These are phyloP conservation scores for Zingel zingel DNA, from an alignment of 2,113 vertebrate genomes.

Conservation along the genomic window DNA sequence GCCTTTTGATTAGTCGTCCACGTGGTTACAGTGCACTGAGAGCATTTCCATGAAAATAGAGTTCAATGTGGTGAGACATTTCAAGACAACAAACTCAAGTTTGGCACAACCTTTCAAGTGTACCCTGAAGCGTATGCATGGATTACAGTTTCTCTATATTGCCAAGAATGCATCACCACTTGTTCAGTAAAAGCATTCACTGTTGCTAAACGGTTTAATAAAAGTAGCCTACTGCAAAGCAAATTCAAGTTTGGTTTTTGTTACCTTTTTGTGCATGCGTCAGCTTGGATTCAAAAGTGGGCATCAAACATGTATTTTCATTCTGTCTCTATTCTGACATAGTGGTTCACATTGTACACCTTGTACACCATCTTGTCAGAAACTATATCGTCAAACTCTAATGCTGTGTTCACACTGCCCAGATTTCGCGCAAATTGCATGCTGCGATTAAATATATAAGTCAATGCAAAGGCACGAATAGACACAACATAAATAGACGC, in stretches of 20 bases:
- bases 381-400: no score
- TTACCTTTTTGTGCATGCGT: background rate
- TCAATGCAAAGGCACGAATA: no score
- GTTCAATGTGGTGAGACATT: constrained; percentile 16
- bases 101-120: background rate
- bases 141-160: constrained; percentile 12
- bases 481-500: no score
- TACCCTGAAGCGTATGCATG: background rate
- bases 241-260: background rate
- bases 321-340: no score
- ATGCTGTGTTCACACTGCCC: no score
- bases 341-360: no score
- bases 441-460: no score
- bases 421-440: no score
- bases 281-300: background rate
- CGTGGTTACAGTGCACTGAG: background rate
- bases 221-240: background rate
- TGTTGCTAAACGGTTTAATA: background rate
- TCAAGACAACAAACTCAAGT: constrained; percentile 15
- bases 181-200: background rate
- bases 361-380: no score
- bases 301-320: background rate
- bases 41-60: constrained; percentile 8
- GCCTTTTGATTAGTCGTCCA: background rate
- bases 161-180: constrained; percentile 11